Evolutionary conservation across 2,888 invertebrate species (phyloP), one percentile per base, ranked within the genome.

Genomic region (Dynastes hyllus): DNA sequence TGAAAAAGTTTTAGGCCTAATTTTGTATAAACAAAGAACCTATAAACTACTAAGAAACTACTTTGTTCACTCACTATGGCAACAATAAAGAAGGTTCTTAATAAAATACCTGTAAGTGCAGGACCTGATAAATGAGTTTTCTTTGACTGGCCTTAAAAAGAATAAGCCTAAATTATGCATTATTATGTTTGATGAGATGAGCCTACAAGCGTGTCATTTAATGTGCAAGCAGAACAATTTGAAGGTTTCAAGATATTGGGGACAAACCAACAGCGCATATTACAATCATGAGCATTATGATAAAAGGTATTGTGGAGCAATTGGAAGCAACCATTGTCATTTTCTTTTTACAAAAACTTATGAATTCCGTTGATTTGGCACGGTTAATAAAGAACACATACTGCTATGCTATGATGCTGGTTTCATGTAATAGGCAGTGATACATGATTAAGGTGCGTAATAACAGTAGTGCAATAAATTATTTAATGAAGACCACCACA

Each of bases 291-390:
- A 45, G 37, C 70, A 1, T 73, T 40, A 73, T 40, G 73, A n/a
- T 73, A 16, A 73, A 61, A 58, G 40, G 51, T 9, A 29, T 53
- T 5, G 40, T 37, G n/a, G 13, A n/a, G 66, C 2, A 51, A 9
- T 9, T 80, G 78, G 76, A 78, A 79, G 32, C 80, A 80, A 78
- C 76, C 80, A n/a, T 0, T 80, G 9, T 67, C 51, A 51, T 69
- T 29, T 69, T 16, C 16, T 13, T 69, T 69, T n/a, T n/a, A 40
- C 63, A 3, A 61, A 65, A 55, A 65, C 32, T 73, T 22, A 70
- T 61, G 27, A 80, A 79, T 70, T 11, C 66, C 4, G n/a, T 45
- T 13, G 22, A 77, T 77, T 51, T 79, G 61, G 66, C 66, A 16
- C 63, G 61, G 50, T n/a, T 73, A 16, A 58, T 79, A 51, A 77